phyloP scores from a whole-genome alignment of 2,888 invertebrate genomes.

The Ormyrus thymus region DNA sequence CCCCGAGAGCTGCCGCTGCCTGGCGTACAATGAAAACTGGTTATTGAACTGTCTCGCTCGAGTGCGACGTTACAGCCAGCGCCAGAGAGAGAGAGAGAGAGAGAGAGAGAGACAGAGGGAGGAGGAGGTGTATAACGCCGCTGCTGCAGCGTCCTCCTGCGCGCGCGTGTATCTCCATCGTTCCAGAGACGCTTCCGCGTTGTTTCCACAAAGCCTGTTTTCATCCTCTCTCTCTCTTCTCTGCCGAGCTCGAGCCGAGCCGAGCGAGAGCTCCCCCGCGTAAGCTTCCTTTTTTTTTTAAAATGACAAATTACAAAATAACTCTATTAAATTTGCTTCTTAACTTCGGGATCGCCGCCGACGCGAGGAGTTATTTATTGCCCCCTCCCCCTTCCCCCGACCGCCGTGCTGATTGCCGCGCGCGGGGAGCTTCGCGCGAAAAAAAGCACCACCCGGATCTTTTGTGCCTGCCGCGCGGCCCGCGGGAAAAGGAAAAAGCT shows the following conservation, averaged over 20 bases:
- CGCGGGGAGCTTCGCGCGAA: too few relatives aligned
- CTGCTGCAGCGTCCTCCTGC: neutral
- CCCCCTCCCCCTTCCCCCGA: too few relatives aligned
- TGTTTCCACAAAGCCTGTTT: conserved; percentile 44
- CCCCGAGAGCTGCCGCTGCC: conserved; percentile 37
- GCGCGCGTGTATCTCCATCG: conserved; percentile 47
- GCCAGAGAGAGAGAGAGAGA: neutral
- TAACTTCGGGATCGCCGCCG: conserved; percentile 24
- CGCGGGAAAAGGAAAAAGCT: too few relatives aligned
- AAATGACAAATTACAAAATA: conserved; percentile 55
- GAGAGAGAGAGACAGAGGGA: conserved; percentile 16
- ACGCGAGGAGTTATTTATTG: conserved; percentile 36
- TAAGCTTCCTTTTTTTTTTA: neutral
- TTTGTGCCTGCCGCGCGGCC: too few relatives aligned
- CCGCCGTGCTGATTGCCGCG: too few relatives aligned
- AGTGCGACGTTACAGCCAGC: conserved; percentile 40
- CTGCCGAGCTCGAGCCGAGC: neutral
- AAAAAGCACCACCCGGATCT: too few relatives aligned
- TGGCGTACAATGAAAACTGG: conserved; percentile 55
- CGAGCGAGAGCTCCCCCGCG: neutral
- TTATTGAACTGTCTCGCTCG: conserved; percentile 57
- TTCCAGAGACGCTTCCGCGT: conserved; percentile 49
- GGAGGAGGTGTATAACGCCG: neutral
- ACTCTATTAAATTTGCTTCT: conserved; percentile 54
- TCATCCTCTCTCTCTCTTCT: conserved; percentile 13